phyloP scores from a whole-genome alignment of 2,113 vertebrate genomes.

The Candoia aspera region DNA sequence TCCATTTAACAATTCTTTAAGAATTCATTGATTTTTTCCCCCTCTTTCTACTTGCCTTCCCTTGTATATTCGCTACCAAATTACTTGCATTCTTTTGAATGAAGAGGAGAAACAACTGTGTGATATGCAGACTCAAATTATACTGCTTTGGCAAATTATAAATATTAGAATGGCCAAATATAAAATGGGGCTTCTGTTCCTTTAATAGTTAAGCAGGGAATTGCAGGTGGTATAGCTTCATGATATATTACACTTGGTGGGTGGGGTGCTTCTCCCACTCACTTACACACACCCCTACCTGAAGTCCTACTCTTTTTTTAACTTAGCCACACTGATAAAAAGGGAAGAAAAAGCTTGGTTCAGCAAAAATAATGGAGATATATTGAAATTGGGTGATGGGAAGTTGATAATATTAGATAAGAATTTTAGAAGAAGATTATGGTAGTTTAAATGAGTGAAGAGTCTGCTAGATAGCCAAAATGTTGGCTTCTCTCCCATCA shows the following conservation, averaged over 20 bases:
- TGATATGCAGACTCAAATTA: not conserved
- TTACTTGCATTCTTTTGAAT: not conserved
- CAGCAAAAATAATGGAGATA: not conserved
- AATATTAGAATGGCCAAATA: not conserved
- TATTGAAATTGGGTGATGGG: not conserved
- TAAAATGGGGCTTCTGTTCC: not conserved
- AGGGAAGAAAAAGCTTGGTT: not conserved
- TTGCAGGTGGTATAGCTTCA: not conserved
- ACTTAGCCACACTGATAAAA: not conserved
- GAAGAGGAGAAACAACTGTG: not conserved
- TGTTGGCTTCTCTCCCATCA: not conserved
- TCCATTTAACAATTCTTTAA: not conserved
- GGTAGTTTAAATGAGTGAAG: not conserved
- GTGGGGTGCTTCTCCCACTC: not conserved
- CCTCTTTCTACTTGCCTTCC: not conserved
- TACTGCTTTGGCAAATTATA: not conserved
- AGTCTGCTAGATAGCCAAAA: not conserved
- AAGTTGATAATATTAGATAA: not conserved
- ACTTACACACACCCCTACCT: too few relatives aligned
- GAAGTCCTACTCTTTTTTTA: not conserved
- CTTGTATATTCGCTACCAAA: not conserved
- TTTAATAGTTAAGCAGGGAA: not conserved
- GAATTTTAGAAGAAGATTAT: not conserved
- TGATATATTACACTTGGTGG: not conserved
- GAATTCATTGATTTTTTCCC: not conserved